phyloP scores from a whole-genome alignment of 1,140 invertebrate genomes.

The Vanessa tameamea region DNA sequence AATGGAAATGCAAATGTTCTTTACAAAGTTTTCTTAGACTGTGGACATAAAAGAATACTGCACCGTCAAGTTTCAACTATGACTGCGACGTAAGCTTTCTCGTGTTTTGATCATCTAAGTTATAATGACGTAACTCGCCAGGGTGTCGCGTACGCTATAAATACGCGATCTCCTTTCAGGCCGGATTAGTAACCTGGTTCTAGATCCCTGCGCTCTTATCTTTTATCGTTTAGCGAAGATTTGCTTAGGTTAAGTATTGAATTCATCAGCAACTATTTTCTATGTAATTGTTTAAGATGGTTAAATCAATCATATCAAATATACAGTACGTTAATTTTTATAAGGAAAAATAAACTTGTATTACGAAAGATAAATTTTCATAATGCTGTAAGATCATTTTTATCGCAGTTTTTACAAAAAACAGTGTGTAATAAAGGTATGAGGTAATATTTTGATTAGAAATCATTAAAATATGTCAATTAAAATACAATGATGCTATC shows the following conservation, averaged over 20 bases:
- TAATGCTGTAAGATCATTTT: no score
- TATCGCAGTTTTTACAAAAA: not conserved
- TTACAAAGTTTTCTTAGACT: not conserved
- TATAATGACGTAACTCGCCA: conserved; percentile 29
- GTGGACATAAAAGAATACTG: conserved; percentile 16
- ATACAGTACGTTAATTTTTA: no score
- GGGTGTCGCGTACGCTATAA: conserved; percentile 30
- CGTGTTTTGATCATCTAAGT: conserved; percentile 26
- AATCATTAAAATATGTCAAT: not conserved
- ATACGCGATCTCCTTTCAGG: conserved; percentile 27
- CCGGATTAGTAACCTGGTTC: conserved; percentile 33
- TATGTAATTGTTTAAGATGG: not conserved
- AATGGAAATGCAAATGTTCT: no score
- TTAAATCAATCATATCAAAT: no score
- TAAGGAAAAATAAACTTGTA: no score
- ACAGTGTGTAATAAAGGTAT: not conserved
- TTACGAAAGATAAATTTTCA: no score
- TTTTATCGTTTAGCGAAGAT: not conserved
- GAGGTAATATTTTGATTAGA: not conserved
- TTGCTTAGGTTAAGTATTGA: not conserved
- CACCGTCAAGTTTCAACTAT: conserved; percentile 18
- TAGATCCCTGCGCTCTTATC: conserved; percentile 12
- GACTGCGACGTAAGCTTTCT: conserved; percentile 26
- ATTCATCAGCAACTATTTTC: not conserved
- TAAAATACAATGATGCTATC: not conserved